Conservation (phyloP, 2,888 invertebrate species). For the Synanthedon vespiformis region DNA sequence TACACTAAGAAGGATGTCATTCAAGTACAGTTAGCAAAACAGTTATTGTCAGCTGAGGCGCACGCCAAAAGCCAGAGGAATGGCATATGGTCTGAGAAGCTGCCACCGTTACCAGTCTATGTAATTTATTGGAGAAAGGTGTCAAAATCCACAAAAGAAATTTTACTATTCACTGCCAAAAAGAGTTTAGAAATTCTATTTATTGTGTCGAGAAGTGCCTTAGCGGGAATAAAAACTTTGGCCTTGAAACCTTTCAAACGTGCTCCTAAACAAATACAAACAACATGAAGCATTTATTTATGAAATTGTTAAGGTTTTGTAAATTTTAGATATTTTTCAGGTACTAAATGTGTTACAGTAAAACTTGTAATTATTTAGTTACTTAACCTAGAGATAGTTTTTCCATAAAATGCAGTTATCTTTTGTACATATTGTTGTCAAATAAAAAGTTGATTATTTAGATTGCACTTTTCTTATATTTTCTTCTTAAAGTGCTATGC, state of each 20-base stretch:
- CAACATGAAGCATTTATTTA: slow-evolving; percentile 46
- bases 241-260: slow-evolving; percentile 34
- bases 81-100: slow-evolving; percentile 57
- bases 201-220: slow-evolving; percentile 33
- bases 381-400: slow-evolving; percentile 14
- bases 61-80: slow-evolving; percentile 45
- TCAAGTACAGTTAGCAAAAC: slow-evolving; percentile 47
- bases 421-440: slow-evolving; percentile 46
- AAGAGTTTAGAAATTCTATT: slow-evolving; percentile 29
- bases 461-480: slow-evolving; percentile 2
- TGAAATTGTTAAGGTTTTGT: slow-evolving; percentile 2
- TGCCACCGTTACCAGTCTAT: slow-evolving; percentile 50
- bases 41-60: slow-evolving; percentile 47
- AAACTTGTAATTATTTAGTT: slow-evolving; percentile 32
- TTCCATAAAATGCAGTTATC: slow-evolving; percentile 21
- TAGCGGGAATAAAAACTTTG: slow-evolving; percentile 38
- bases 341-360: slow-evolving; percentile 28
- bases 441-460: slow-evolving; percentile 27
- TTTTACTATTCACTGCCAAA: slow-evolving; percentile 26
- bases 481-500: background rate
- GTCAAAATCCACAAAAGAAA: slow-evolving; percentile 22
- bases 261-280: slow-evolving; percentile 38
- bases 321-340: slow-evolving; percentile 4
- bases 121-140: slow-evolving; percentile 51
- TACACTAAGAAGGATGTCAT: slow-evolving; percentile 43